These are phyloP conservation scores for Anseranas semipalmata DNA, from an alignment of 2,113 vertebrate genomes.

Conservation along the genomic window DNA sequence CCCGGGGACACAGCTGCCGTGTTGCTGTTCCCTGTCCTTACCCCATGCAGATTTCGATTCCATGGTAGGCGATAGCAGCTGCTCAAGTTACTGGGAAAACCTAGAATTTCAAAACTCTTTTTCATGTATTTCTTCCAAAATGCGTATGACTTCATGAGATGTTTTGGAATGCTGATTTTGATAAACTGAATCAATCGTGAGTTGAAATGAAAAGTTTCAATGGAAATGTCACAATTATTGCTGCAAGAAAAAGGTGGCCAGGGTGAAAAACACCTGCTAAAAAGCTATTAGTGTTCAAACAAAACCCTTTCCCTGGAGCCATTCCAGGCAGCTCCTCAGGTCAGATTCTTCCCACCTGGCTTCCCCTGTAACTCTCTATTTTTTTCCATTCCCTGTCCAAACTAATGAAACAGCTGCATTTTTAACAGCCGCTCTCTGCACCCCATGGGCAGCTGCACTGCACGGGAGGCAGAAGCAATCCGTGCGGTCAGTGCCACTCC, in stretches of 20 bases:
- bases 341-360: background rate
- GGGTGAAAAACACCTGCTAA: background rate
- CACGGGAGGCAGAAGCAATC: background rate
- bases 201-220: background rate
- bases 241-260: background rate
- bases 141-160: background rate
- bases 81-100: background rate
- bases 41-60: background rate
- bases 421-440: slow-evolving; percentile 1
- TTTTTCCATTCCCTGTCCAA: background rate
- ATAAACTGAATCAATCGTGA: background rate
- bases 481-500: background rate
- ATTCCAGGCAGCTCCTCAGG: background rate
- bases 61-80: background rate
- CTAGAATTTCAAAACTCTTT: background rate
- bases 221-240: background rate
- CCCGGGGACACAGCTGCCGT: background rate
- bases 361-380: background rate
- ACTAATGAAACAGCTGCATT: slow-evolving; percentile 15
- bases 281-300: background rate
- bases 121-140: background rate
- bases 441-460: background rate
- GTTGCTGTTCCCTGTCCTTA: background rate
- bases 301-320: background rate
- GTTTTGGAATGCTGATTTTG: background rate